Evolutionary conservation across 2,888 invertebrate species (phyloP), one percentile per base, ranked within the genome.

Genomic region (Agriopis leucophaearia): DNA sequence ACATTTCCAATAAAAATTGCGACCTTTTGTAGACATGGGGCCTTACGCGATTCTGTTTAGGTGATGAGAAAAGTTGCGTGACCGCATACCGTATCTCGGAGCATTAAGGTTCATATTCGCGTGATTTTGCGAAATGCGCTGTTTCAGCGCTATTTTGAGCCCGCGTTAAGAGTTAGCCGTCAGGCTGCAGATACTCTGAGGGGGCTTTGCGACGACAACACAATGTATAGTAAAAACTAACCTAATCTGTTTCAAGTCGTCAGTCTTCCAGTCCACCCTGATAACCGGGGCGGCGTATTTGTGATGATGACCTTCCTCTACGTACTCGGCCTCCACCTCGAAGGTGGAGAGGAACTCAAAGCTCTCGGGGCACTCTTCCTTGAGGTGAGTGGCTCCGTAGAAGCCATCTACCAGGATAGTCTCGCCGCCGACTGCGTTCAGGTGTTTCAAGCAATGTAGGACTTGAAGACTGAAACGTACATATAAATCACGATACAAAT

Each of bases 381-480:
- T 92, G 18, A 97, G 84, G 59, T 94, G 88, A 9, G 91, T 82
- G 0, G 96, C 96, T 7, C 96, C 96, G 64, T 95, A 92, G 80
- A 97, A 96, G 0, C 97, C 97, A 80, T 97, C 97, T 0, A 96
- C 96, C 3, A 97, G 90, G 51, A 96, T 88, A 0, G 96, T 97
- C 73, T 97, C 95, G 0, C 97, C 97, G 0, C 97, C 97, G 0
- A 82, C 86, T 0, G 95, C 96, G 10, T 95, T 94, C 7, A 78
- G 76, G 62, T 94, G 92, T 61, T 92, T 88, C 1, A 94, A 56
- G 64, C 93, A 91, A 66, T 94, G 94, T 0, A 94, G 81, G 16
- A 94, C 83, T 81, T 94, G 94, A 6, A 94, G 82, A 0, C 94
- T 94, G 76, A 27, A 82, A 78, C 59, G 15, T 52, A 6, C 2